Base-by-base conservation (phyloP, 2,113 vertebrate genomes). In the Leptodactylus fuscus region DNA sequence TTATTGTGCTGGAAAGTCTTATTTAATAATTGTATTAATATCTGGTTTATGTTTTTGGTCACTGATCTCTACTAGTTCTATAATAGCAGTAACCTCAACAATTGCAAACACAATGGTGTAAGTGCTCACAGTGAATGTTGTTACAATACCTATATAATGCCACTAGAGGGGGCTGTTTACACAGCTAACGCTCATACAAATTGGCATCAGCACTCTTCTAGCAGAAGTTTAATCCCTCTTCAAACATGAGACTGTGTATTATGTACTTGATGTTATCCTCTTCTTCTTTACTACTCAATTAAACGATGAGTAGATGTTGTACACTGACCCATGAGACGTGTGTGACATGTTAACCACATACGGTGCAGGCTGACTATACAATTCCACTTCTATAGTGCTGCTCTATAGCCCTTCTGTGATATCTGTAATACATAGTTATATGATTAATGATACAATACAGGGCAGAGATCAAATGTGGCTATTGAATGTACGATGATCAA, bases 91-190 rank as follows among this genome's bases (percentile, higher is more conserved):
- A 24, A 1, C n/a, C 22, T 2, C 22, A 24, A 2, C 55, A 58
- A 9, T 24, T 58, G 22, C 22, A 48, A 1, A 2, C 5, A 48
- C 46, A 48, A 48, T 48, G 46, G 11, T 16, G 0, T 51, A 2
- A 51, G 10, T 7, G 3, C 24, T 62, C 27, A 15, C 49, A 34
- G 18, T 12, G 11, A 13, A 1, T 60, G 6, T 9, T 71, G 38
- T n/a, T 6, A 36, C 29, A 27, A 58, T 78, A 55, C 13, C 18
- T 3, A 18, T 1, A 51, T 85, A 24, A 6, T 13, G 32, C 60
- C 93, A 87, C 89, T 85, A 94, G 94, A 82, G 92, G 92, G 90
- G 87, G 91, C 87, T 90, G 60, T 88, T 87, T 49, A 87, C 86
- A 87, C 87, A 38, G 32, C 2, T 80, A 88, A 84, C 79, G 16